Evolutionary conservation across 2,888 invertebrate genomes (phyloP).

Genomic region (Unio delphinus): DNA sequence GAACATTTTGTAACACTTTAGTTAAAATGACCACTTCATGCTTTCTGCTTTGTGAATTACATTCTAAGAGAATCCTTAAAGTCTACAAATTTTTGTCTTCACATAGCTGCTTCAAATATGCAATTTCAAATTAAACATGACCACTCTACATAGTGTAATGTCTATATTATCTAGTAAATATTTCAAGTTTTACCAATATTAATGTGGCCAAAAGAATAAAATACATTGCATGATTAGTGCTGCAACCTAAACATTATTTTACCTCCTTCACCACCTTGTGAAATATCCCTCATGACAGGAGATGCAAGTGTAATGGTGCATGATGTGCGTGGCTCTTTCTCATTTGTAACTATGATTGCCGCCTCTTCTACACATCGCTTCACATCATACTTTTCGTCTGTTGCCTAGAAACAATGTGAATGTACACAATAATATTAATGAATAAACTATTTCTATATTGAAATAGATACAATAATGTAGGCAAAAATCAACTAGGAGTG

Average conservation of each 20-base stretch:
- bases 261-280: slow-evolving; percentile 54
- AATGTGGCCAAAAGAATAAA: neutral
- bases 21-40: neutral
- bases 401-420: slow-evolving; percentile 70
- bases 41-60: neutral
- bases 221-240: neutral
- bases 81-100: slow-evolving; percentile 1
- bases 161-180: neutral
- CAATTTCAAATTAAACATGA: slow-evolving; percentile 34
- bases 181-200: neutral
- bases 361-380: slow-evolving; percentile 88
- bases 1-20: neutral
- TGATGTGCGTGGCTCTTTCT: slow-evolving; percentile 74
- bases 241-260: neutral
- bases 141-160: slow-evolving; percentile 42
- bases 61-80: slow-evolving; percentile 1
- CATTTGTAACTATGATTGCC: slow-evolving; percentile 85
- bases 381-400: slow-evolving; percentile 86
- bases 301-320: slow-evolving; percentile 94
- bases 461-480: too few species aligned
- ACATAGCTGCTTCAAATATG: slow-evolving; percentile 1
- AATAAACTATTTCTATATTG: too few species aligned
- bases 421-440: too few species aligned
- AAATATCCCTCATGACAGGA: slow-evolving; percentile 87
- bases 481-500: too few species aligned